Percentiles rank a stretch among this genome's conserved stretches.
These are phyloP conservation scores for Xylophagus ater DNA, from an alignment of 2,888 invertebrate species.

Conservation along the genomic window DNA sequence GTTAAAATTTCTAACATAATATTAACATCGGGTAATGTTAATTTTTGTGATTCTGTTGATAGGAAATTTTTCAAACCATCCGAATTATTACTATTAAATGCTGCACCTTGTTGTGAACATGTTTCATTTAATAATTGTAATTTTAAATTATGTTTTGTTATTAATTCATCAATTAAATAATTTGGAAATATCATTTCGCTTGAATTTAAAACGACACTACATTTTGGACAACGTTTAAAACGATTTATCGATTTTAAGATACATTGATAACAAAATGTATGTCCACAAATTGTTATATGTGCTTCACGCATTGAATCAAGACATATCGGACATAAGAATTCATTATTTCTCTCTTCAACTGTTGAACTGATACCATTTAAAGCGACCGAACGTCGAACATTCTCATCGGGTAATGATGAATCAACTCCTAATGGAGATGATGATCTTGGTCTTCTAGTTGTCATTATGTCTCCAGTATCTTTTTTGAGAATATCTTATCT, in stretches of 20 bases:
- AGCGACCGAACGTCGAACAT: constrained; percentile 13
- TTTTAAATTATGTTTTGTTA: constrained; percentile 56
- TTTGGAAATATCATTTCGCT: constrained; percentile 74
- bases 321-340: constrained; percentile 68
- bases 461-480: constrained; percentile 7
- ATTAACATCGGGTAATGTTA: constrained; percentile 69
- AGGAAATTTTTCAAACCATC: constrained; percentile 52
- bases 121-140: constrained; percentile 32
- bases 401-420: constrained; percentile 7
- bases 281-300: constrained; percentile 83
- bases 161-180: constrained; percentile 70
- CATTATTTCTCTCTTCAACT: constrained; percentile 41
- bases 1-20: constrained; percentile 68
- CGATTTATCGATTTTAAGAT: constrained; percentile 56
- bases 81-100: constrained; percentile 23
- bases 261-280: constrained; percentile 81
- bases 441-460: constrained; percentile 13
- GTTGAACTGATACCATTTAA: constrained; percentile 39
- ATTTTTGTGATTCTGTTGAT: constrained; percentile 55
- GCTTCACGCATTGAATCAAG: constrained; percentile 82
- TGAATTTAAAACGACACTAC: constrained; percentile 57
- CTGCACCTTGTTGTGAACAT: constrained; percentile 28
- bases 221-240: constrained; percentile 69
- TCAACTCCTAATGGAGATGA: constrained; percentile 11
- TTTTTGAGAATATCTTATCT: background rate